Evolutionary conservation across 2,113 vertebrate species (phyloP).

Genomic region (Romanogobio albipinnatus): DNA sequence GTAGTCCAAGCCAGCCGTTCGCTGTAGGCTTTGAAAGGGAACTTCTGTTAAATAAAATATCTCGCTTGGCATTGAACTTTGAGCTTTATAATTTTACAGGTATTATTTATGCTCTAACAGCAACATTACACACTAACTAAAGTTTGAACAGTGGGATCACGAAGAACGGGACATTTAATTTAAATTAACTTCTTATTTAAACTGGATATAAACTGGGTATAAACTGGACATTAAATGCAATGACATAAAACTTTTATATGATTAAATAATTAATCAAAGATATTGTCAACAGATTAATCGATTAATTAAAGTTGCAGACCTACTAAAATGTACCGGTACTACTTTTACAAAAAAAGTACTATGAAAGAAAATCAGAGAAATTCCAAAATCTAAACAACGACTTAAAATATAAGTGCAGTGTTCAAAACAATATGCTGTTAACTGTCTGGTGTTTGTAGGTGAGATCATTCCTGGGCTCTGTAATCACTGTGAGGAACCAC

Average conservation of each 20-base stretch:
- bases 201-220: too few relatives aligned
- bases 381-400: not conserved
- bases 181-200: too few relatives aligned
- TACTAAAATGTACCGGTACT: not conserved
- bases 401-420: not conserved
- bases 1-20: too few relatives aligned
- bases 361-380: not conserved
- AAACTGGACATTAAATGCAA: not conserved
- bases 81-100: too few relatives aligned
- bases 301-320: not conserved
- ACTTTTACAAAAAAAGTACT: not conserved
- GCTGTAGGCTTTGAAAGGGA: too few relatives aligned
- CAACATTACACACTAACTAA: too few relatives aligned
- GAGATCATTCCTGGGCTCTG: not conserved
- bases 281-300: not conserved
- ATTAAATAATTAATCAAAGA: not conserved
- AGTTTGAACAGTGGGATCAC: too few relatives aligned
- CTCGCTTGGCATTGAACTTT: too few relatives aligned
- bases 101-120: too few relatives aligned
- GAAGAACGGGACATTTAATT: too few relatives aligned
- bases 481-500: not conserved
- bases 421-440: not conserved
- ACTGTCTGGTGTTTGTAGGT: not conserved
- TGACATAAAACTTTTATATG: not conserved
- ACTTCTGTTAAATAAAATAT: too few relatives aligned